phyloP scores from a whole-genome alignment of 2,888 invertebrate genomes.

The Brachyptera putata region DNA sequence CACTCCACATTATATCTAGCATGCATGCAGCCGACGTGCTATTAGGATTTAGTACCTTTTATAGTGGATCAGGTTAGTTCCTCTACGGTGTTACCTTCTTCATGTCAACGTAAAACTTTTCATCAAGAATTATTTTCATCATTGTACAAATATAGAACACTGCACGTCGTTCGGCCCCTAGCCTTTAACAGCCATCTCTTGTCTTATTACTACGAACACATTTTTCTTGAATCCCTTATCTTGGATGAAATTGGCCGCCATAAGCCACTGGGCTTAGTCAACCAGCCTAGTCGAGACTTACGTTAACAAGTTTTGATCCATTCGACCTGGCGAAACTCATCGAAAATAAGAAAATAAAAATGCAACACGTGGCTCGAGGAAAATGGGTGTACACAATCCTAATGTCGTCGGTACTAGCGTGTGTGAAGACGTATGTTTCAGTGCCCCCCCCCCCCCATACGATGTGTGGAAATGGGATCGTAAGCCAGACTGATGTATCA shows the following conservation, averaged over 20 bases:
- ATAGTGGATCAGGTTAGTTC: too few relatives aligned
- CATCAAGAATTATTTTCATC: too few relatives aligned
- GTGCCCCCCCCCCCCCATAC: too few relatives aligned
- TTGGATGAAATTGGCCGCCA: neutral
- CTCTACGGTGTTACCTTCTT: too few relatives aligned
- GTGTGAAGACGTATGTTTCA: too few relatives aligned
- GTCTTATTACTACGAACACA: neutral
- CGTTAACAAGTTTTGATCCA: slow-evolving; percentile 9
- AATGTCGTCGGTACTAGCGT: neutral
- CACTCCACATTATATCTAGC: too few relatives aligned
- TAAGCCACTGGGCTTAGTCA: neutral
- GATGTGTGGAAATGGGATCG: slow-evolving; percentile 1
- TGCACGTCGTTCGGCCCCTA: too few relatives aligned
- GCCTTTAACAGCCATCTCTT: neutral
- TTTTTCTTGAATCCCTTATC: neutral
- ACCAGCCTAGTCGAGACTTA: neutral
- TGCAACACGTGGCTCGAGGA: slow-evolving; percentile 5
- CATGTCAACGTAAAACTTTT: too few relatives aligned
- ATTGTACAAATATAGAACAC: too few relatives aligned
- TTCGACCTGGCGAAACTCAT: neutral
- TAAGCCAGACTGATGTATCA: slow-evolving; percentile 16
- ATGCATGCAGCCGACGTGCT: too few relatives aligned
- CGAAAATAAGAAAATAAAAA: neutral
- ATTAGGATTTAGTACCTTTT: too few relatives aligned
- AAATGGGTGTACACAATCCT: neutral